Percentiles rank a stretch among this genome's conserved stretches.
These are phyloP conservation scores for Isurus oxyrinchus DNA, from an alignment of 2,113 vertebrate species.

Conservation along the genomic window DNA sequence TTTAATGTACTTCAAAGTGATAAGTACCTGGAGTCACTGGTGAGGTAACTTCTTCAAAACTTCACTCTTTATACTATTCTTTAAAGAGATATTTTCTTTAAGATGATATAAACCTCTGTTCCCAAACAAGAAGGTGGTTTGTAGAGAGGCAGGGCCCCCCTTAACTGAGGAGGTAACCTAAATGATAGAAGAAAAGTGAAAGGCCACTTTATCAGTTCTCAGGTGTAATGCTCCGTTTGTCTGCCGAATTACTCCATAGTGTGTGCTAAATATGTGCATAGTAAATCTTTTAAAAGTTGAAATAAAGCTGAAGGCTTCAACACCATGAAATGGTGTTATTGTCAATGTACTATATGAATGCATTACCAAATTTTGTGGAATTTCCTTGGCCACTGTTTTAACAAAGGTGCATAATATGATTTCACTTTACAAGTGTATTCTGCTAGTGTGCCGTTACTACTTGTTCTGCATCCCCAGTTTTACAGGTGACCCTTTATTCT, in stretches of 20 bases:
- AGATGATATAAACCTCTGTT: neutral
- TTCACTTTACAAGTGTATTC: neutral
- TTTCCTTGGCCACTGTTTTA: conserved; percentile 14
- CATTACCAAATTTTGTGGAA: neutral
- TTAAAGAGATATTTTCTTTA: neutral
- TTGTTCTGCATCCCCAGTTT: neutral
- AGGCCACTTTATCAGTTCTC: conserved; percentile 4
- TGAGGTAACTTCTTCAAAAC: neutral
- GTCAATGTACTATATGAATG: neutral
- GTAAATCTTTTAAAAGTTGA: neutral
- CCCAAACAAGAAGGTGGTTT: neutral
- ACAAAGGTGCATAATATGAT: neutral
- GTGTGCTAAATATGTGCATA: neutral
- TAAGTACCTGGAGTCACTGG: too few relatives aligned
- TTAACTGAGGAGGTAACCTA: neutral
- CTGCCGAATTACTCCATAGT: neutral
- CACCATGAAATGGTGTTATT: neutral
- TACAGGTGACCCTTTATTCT: neutral
- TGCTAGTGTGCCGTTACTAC: neutral
- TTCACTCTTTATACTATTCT: neutral
- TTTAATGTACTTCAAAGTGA: neutral
- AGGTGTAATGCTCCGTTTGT: neutral
- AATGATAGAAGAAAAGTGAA: neutral
- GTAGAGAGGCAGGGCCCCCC: neutral
- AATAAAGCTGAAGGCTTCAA: neutral